A percentile compares a stretch with the other conserved stretches of the same genome.
These are phyloP conservation scores for Thomomys bottae DNA, from an alignment of 2,113 vertebrate genomes.

Conservation along the genomic window DNA sequence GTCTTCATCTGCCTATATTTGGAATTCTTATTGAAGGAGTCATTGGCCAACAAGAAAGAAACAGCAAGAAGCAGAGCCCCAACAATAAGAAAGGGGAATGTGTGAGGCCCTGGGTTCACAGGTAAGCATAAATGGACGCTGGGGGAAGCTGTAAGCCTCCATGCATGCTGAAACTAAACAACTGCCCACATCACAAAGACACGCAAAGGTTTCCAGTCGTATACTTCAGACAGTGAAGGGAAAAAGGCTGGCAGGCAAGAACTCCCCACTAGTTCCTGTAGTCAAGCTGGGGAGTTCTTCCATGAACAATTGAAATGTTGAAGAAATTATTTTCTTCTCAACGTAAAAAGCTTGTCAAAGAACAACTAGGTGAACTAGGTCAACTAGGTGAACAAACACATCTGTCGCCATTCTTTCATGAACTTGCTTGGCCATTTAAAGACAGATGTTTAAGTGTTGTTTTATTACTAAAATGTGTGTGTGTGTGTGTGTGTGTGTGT, in stretches of 20 bases:
- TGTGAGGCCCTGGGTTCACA: background rate
- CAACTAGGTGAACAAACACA: background rate
- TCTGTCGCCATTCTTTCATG: background rate
- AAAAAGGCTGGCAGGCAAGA: background rate
- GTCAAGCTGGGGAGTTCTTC: background rate
- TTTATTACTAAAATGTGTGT: background rate
- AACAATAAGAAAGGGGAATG: background rate
- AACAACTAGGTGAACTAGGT: background rate
- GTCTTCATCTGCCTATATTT: background rate
- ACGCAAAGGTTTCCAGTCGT: background rate
- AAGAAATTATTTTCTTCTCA: background rate
- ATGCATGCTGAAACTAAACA: background rate
- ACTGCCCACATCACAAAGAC: background rate
- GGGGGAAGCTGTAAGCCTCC: background rate
- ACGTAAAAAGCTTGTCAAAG: background rate
- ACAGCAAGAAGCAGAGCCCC: background rate
- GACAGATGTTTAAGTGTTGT: background rate
- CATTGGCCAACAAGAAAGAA: background rate
- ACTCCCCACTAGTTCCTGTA: background rate
- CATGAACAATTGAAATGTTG: background rate
- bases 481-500: background rate
- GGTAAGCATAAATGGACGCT: background rate
- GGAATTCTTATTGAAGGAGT: background rate
- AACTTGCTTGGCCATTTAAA: background rate
- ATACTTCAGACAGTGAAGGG: background rate